These are phyloP conservation scores for Drosophila orosa DNA, from an alignment of 1,140 invertebrate genomes.

Conservation along the genomic window DNA sequence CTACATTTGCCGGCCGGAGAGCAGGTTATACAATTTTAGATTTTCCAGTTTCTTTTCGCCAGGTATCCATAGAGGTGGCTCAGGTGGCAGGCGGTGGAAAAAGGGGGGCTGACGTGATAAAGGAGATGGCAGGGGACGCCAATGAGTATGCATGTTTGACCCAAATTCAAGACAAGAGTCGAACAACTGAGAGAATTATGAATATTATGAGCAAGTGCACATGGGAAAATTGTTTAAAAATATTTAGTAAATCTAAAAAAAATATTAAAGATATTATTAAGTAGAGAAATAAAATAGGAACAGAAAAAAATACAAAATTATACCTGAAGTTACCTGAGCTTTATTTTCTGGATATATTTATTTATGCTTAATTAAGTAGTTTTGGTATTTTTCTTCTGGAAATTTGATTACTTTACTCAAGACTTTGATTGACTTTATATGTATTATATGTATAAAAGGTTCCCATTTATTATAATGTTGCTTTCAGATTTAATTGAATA, in stretches of 20 bases:
- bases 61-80: conserved; percentile 18
- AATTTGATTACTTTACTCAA: too few relatives aligned
- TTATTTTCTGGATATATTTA: too few relatives aligned
- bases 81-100: conserved; percentile 1
- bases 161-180: conserved; percentile 67
- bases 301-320: too few relatives aligned
- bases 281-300: neutral
- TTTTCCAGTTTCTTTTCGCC: conserved; percentile 55
- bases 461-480: too few relatives aligned
- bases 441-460: too few relatives aligned
- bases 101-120: conserved; percentile 26
- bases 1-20: conserved; percentile 54
- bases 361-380: too few relatives aligned
- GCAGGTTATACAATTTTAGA: conserved; percentile 82
- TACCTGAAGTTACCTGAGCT: too few relatives aligned
- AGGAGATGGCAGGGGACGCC: conserved; percentile 48
- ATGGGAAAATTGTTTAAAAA: neutral
- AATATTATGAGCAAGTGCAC: conserved; percentile 31
- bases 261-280: neutral
- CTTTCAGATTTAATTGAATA: too few relatives aligned
- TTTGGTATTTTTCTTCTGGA: too few relatives aligned
- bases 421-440: too few relatives aligned
- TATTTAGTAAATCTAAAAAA: neutral
- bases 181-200: conserved; percentile 42
- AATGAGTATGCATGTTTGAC: conserved; percentile 82